phyloP scores from a whole-genome alignment of 2,888 invertebrate species.

The Serrognathus titanus region DNA sequence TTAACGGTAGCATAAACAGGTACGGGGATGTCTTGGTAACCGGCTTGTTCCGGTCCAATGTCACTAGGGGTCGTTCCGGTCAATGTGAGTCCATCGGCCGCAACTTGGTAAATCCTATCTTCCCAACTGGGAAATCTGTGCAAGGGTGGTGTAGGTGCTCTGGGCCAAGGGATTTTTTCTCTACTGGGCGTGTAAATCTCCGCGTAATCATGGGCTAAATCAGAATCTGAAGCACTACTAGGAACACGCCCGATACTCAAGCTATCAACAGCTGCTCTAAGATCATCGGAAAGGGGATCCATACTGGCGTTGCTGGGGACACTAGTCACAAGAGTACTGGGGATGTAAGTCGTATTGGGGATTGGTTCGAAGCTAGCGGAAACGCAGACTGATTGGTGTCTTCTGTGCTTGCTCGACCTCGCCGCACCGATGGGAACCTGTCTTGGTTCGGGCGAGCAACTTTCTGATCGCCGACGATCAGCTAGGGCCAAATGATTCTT shows the following conservation, averaged over 20 bases:
- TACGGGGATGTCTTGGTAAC: constrained; percentile 86
- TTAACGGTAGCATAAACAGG: constrained; percentile 96
- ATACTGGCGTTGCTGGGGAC: constrained; percentile 50
- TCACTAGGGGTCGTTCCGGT: constrained; percentile 47
- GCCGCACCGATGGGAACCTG: constrained; percentile 25
- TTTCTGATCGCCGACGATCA: constrained; percentile 56
- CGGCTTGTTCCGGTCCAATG: constrained; percentile 56
- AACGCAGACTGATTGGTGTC: constrained; percentile 57
- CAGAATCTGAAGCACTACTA: constrained; percentile 63
- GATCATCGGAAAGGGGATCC: constrained; percentile 59
- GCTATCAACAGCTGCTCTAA: constrained; percentile 60
- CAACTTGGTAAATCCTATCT: constrained; percentile 87
- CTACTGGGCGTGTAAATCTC: constrained; percentile 92
- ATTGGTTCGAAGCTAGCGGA: constrained; percentile 45
- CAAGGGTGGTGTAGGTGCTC: constrained; percentile 82
- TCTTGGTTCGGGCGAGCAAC: constrained; percentile 46
- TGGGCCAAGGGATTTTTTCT: constrained; percentile 53
- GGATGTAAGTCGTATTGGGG: constrained; percentile 32
- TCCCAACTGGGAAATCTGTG: constrained; percentile 84
- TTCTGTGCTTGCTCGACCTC: constrained; percentile 49
- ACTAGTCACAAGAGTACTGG: constrained; percentile 42
- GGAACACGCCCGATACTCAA: constrained; percentile 55
- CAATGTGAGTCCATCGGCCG: constrained; percentile 55
- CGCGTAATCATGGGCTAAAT: constrained; percentile 82
- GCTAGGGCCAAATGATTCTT: constrained; percentile 81